phyloP scores from a whole-genome alignment of 2,113 vertebrate genomes.

The Struthio camelus region DNA sequence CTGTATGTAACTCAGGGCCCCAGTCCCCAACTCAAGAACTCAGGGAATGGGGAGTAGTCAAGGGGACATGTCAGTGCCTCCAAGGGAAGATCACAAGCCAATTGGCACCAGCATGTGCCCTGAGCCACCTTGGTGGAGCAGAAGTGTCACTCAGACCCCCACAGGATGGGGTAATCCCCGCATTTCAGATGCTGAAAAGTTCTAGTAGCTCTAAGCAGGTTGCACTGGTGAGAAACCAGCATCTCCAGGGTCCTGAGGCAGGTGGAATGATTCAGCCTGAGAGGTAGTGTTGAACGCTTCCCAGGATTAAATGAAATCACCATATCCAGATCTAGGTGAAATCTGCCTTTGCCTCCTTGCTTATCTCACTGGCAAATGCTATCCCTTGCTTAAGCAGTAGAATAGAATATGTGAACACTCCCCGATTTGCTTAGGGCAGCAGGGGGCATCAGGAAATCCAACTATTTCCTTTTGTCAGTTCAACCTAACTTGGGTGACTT shows the following conservation, averaged over 20 bases:
- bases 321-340: background rate
- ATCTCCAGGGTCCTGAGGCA: background rate
- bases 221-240: background rate
- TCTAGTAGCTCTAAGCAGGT: background rate
- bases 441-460: background rate
- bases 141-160: background rate
- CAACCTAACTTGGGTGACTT: background rate
- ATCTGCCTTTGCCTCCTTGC: background rate
- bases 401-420: background rate
- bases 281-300: background rate
- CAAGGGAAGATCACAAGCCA: background rate
- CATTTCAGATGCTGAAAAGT: background rate
- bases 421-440: background rate
- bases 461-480: background rate
- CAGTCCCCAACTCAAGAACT: background rate
- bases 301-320: background rate
- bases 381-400: background rate
- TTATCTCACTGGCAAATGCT: background rate
- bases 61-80: background rate
- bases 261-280: background rate
- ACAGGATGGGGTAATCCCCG: background rate
- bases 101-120: background rate
- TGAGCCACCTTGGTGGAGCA: background rate
- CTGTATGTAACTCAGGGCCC: background rate
- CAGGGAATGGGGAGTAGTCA: background rate